Evolutionary conservation across 2,113 vertebrate genomes (phyloP), one percentile per base, ranked within the genome.

Genomic region (Antennarius striatus): DNA sequence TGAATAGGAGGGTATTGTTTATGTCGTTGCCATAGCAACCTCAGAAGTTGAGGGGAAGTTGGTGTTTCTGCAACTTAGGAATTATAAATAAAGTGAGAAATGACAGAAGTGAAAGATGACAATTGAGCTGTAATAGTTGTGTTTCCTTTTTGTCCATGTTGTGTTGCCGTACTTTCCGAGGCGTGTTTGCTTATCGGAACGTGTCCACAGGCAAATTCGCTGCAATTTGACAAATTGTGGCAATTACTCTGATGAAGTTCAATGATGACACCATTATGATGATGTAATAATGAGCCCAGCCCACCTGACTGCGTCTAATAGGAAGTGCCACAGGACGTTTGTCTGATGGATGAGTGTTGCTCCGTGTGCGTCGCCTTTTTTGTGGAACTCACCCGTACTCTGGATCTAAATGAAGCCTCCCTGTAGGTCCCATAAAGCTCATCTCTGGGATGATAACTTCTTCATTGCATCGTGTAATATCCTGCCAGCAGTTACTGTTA

Each of bases 171-270:
- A 30, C 53, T 63, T 71, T 56, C 10, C 15, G 14, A 42, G 49
- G 17, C 39, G 47, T 43, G 42, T 29, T 22, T 51, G 13, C 45
- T 13, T 39, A 10, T 51, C 29, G 30, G 64, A 40, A n/a, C 53
- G 54, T 82, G 54, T 84, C 78, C 55, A 59, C 36, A 40, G 75
- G 70, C 79, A 65, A 70, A n/a, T 68, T 64, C 70, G 71, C 75
- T 73, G 82, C 74, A 30, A 15, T 54, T 73, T 90, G 89, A 92
- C 87, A 86, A 91, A 92, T 90, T 78, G 62, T 61, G 13, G 72
- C 85, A 91, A 92, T 93, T 92, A 91, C 80, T 72, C 79, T 90
- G 89, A 92, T 92, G 82, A 90, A 91, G 89, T 90, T 90, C 86
- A 92, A 88, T 82, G 89, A 90, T 92, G 88, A 89, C 88, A 88